Evolutionary conservation across 1,140 invertebrate genomes (phyloP), one percentile per base, ranked within the genome.

Genomic region (Manduca sexta): DNA sequence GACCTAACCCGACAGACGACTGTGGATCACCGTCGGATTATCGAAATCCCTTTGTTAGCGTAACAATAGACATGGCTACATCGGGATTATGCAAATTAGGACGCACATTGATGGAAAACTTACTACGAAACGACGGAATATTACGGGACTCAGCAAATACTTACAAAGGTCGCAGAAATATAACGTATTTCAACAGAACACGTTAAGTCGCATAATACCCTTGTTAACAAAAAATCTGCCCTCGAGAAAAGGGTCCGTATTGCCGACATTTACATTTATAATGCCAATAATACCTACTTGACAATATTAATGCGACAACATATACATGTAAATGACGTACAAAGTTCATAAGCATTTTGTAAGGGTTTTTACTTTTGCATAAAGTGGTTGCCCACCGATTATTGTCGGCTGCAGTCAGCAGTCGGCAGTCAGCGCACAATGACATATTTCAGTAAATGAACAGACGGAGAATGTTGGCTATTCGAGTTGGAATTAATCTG

Each of bases 151-250:
- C 49, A 38, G 39, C 35, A 52, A 52, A 47, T 48, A 45, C 54
- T 56, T 40, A 56, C 54, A 52, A 56, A 56, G 49, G 49, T 52
- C 49, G 31, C 49, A 56, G 53, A 44, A 48, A 51, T 48, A 51
- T 52, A 48, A 35, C 47, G 53, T 47, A 51, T 56, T 51, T 52
- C 54, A 40, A 49, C 34, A 21, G 45, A 51, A 52, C 54, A 51
- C 48, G 54, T 49, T 56, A 51, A 56, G 29, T 51, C 49, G 34
- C 35, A 51, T 56, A 56, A 52, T 52, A 56, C 54, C 48, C 54
- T 56, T 56, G 54, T 48, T 56, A 51, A 56, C 54, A 56, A 56
- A 56, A 56, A 56, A 56, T 26, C 35, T 56, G 41, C 29, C 41
- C 21, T 18, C 30, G 30, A 34, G 21, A 40, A 49, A 49, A 56